phyloP scores from a whole-genome alignment of 1,140 invertebrate species.

The Aphelinus atriplicis region DNA sequence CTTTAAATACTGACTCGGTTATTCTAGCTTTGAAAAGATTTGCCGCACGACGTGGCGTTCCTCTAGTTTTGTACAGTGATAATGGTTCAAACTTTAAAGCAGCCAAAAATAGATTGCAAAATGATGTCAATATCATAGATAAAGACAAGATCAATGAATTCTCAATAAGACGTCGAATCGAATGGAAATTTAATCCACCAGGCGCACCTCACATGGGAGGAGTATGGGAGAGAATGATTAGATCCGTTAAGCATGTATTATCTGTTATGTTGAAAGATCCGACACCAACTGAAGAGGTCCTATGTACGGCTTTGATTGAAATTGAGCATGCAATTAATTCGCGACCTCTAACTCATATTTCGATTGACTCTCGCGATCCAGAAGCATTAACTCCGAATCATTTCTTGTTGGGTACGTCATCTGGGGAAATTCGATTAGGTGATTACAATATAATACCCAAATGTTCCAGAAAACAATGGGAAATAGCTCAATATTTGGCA shows the following conservation, averaged over 20 bases:
- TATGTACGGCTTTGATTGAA: background rate
- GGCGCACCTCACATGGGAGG: background rate
- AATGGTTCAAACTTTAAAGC: slow-evolving; percentile 10
- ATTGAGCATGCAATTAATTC: no score
- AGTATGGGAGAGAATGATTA: slow-evolving; percentile 15
- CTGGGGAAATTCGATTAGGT: no score
- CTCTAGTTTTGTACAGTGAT: slow-evolving; percentile 29
- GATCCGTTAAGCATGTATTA: slow-evolving; percentile 14
- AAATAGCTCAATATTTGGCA: no score
- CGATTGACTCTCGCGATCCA: no score
- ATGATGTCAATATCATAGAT: background rate
- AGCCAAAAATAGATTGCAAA: background rate
- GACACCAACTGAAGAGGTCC: slow-evolving; percentile 4
- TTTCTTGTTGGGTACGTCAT: no score
- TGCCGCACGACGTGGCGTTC: slow-evolving; percentile 43
- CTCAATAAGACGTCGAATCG: background rate
- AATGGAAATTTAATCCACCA: slow-evolving; percentile 32
- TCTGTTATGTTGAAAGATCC: background rate
- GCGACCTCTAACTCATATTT: background rate
- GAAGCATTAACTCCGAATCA: no score
- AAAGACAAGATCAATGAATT: background rate
- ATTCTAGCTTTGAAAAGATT: slow-evolving; percentile 47
- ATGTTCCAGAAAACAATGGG: no score
- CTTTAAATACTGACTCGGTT: slow-evolving; percentile 42
- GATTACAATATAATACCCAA: no score